A percentile compares a stretch with the other conserved stretches of the same genome.
These are phyloP conservation scores for Microtus ochrogaster DNA, from an alignment of 2,113 vertebrate genomes.

Conservation along the genomic window DNA sequence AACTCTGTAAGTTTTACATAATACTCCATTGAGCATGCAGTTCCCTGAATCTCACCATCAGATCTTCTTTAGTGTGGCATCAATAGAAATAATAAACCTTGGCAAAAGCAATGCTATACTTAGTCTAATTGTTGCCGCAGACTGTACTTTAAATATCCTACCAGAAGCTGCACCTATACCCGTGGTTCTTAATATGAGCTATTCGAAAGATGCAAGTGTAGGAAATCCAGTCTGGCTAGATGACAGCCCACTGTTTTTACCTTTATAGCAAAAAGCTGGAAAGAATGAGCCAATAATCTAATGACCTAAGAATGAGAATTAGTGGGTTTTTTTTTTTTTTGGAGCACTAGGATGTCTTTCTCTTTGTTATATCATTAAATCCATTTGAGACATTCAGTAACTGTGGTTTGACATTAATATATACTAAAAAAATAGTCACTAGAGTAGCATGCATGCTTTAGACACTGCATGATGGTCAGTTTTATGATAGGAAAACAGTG, in stretches of 20 bases:
- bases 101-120: background rate
- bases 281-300: conserved; percentile 37
- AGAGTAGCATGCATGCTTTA: background rate
- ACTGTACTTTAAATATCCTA: background rate
- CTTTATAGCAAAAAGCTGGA: conserved; percentile 50
- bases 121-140: background rate
- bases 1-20: background rate
- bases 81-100: background rate
- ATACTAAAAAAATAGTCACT: background rate
- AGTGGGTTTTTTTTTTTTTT: background rate
- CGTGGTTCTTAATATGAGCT: conserved; percentile 45
- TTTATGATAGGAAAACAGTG: conserved; percentile 12
- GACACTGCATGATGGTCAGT: background rate
- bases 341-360: background rate
- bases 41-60: background rate
- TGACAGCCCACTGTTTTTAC: background rate
- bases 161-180: background rate
- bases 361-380: background rate
- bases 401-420: conserved; percentile 17
- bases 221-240: conserved; percentile 13
- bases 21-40: background rate
- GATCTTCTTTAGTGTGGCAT: background rate
- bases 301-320: conserved; percentile 62
- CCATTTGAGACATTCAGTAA: background rate
- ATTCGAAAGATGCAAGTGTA: background rate